These are phyloP conservation scores for Drosophila emarginata DNA, from an alignment of 2,888 invertebrate species.

Conservation along the genomic window DNA sequence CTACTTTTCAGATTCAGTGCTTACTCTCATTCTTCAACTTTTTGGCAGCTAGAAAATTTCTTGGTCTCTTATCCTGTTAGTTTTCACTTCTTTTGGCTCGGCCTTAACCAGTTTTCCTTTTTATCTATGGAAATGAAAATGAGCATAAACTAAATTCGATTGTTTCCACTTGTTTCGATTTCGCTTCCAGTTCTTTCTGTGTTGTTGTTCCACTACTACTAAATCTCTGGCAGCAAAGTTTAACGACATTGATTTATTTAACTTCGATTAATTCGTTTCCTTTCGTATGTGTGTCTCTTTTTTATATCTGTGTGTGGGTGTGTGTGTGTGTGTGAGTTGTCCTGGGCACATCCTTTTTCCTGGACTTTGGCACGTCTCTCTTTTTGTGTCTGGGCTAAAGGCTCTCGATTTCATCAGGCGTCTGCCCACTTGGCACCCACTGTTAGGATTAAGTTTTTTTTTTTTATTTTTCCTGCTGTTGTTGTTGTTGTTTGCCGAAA, in stretches of 20 bases:
- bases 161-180: constrained; percentile 37
- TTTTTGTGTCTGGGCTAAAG: constrained; percentile 46
- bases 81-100: constrained; percentile 15
- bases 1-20: not conserved
- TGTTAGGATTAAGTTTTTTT: constrained; percentile 74
- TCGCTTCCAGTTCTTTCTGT: constrained; percentile 6
- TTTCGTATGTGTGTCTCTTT: constrained; percentile 8
- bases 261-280: constrained; percentile 82
- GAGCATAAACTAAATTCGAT: constrained; percentile 58
- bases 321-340: constrained; percentile 23
- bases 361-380: constrained; percentile 72
- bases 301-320: constrained; percentile 29
- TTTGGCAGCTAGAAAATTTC: not conserved
- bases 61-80: not conserved
- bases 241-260: constrained; percentile 82
- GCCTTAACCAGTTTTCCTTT: constrained; percentile 15
- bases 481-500: constrained; percentile 40
- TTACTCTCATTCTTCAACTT: not conserved
- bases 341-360: constrained; percentile 39
- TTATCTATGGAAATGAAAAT: constrained; percentile 50
- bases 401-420: constrained; percentile 70
- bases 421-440: constrained; percentile 12
- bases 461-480: constrained; percentile 17
- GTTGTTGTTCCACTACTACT: constrained; percentile 31
- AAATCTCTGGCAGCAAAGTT: constrained; percentile 75